phyloP scores from a whole-genome alignment of 2,888 invertebrate genomes.

The Panzeria rudis region DNA sequence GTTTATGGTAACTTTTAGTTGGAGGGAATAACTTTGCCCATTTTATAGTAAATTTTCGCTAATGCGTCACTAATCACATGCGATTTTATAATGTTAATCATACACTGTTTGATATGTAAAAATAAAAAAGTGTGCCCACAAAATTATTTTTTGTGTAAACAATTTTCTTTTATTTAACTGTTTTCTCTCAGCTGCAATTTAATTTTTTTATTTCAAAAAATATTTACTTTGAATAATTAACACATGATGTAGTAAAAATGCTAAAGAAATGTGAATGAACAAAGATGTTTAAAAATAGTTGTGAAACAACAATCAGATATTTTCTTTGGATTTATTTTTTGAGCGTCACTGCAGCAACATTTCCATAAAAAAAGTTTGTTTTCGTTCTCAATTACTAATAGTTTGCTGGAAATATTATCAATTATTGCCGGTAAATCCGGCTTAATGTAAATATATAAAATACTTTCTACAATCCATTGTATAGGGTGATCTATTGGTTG shows the following conservation, averaged over 20 bases:
- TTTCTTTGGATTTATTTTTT: neutral
- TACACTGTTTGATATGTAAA: no score
- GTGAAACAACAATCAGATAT: neutral
- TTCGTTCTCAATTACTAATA: neutral
- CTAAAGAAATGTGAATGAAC: neutral
- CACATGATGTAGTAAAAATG: constrained; percentile 38
- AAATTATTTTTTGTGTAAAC: neutral
- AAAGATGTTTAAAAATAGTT: constrained; percentile 27
- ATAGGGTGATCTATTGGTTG: no score
- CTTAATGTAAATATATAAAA: no score
- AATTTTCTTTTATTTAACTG: neutral
- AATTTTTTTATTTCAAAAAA: constrained; percentile 12
- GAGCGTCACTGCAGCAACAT: constrained; percentile 4
- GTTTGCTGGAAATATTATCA: neutral
- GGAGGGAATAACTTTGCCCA: no score
- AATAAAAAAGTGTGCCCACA: no score
- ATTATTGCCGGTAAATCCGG: neutral
- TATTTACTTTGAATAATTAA: constrained; percentile 55
- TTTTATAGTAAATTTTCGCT: no score
- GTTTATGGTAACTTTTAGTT: no score
- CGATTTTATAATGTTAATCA: no score
- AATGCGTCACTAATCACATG: no score
- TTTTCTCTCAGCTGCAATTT: constrained; percentile 13
- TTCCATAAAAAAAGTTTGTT: neutral
- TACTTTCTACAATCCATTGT: no score